Evolutionary conservation across 2,797 vertebrate species (phyloP).

Genomic region (Lycodopsis pacificus): DNA sequence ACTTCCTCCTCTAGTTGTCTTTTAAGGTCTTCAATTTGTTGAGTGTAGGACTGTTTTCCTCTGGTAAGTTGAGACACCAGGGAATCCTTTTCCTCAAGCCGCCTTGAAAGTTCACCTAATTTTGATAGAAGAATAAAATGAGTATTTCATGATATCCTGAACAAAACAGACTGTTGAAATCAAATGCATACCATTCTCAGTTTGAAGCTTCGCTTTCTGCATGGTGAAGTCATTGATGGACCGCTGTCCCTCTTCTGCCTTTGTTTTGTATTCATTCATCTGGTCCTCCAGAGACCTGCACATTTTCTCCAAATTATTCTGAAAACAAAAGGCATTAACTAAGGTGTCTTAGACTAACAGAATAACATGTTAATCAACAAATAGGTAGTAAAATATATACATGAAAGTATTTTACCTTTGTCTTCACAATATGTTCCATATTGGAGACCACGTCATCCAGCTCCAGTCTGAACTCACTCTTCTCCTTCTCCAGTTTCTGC

Average conservation of each 20-base stretch:
- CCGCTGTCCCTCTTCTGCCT: constrained; percentile 87
- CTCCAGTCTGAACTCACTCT: constrained; percentile 88
- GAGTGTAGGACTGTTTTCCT: constrained; percentile 85
- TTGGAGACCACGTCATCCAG: constrained; percentile 90
- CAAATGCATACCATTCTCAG: constrained; percentile 85
- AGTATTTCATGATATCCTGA: not conserved
- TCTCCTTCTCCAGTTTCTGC: constrained; percentile 88
- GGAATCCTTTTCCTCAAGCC: constrained; percentile 87
- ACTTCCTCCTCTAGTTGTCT: constrained; percentile 88
- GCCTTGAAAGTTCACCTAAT: constrained; percentile 84
- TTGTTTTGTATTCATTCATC: constrained; percentile 86
- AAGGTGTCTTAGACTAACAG: not conserved
- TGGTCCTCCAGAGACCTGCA: constrained; percentile 89
- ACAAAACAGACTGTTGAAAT: not conserved
- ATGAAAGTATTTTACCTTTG: constrained; percentile 77
- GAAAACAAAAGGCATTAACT: constrained; percentile 14
- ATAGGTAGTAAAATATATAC: not conserved
- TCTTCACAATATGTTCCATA: constrained; percentile 88
- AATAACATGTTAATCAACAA: not conserved
- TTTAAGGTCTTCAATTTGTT: constrained; percentile 88
- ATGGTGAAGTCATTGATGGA: constrained; percentile 86
- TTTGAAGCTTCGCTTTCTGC: constrained; percentile 89
- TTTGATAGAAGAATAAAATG: not conserved
- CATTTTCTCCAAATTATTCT: constrained; percentile 90
- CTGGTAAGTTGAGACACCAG: constrained; percentile 86